Conservation (phyloP, 2,888 invertebrate genomes). For the Drosophila vallismaia region DNA sequence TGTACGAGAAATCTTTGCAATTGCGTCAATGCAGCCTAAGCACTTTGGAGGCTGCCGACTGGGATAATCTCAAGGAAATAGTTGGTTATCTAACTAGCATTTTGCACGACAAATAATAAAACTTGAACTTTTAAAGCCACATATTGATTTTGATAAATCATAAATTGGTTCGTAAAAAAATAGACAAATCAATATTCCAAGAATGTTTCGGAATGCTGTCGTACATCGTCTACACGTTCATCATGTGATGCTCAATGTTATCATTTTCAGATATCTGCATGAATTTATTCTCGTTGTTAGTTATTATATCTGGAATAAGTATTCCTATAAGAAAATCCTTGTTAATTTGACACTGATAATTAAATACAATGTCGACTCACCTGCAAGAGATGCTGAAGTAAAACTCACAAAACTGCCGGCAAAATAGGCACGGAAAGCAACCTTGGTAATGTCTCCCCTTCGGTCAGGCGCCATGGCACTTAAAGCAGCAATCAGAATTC, state of each 20-base stretch:
- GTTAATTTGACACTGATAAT: not conserved
- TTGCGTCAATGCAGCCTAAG: slow-evolving; percentile 6
- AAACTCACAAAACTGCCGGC: slow-evolving; percentile 55
- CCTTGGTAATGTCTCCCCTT: slow-evolving; percentile 21
- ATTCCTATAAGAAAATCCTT: slow-evolving; percentile 47
- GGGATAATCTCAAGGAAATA: slow-evolving; percentile 13
- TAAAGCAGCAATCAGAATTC: slow-evolving; percentile 91
- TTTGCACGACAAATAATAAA: not conserved
- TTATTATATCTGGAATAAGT: slow-evolving; percentile 2
- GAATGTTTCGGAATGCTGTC: not conserved
- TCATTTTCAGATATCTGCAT: not conserved
- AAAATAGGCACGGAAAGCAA: slow-evolving; percentile 32
- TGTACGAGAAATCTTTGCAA: slow-evolving; percentile 22
- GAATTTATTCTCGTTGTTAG: not conserved
- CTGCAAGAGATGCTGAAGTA: slow-evolving; percentile 57
- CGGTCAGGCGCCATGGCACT: slow-evolving; percentile 88
- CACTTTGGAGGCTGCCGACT: slow-evolving; percentile 29
- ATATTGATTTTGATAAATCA: not conserved
- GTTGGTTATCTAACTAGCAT: slow-evolving; percentile 35
- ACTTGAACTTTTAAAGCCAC: not conserved
- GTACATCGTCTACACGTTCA: not conserved
- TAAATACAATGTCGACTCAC: slow-evolving; percentile 1
- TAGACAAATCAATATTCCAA: too few relatives aligned
- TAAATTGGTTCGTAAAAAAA: too few relatives aligned
- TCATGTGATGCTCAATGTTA: not conserved